Conservation (phyloP, 2,888 invertebrate genomes). For the Poecilus cupreus region DNA sequence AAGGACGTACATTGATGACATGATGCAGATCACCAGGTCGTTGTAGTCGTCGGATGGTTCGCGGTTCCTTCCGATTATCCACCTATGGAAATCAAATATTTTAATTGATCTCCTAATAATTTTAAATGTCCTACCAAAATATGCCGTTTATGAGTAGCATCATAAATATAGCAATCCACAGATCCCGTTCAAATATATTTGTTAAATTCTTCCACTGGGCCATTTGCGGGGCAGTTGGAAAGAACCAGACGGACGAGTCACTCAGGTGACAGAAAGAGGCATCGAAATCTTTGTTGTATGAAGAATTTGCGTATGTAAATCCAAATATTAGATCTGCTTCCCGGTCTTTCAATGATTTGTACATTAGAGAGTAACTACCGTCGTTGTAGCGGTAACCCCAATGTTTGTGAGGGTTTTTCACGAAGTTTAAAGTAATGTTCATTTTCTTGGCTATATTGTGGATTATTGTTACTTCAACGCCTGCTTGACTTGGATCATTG, state of each 20-base stretch:
- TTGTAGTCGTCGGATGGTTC: not conserved
- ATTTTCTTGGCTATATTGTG: slow-evolving; percentile 36
- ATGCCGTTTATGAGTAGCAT: no score
- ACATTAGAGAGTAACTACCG: not conserved
- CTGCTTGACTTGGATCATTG: slow-evolving; percentile 21
- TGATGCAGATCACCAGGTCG: not conserved
- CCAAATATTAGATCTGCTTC: slow-evolving; percentile 23
- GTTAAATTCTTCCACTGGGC: not conserved
- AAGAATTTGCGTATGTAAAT: not conserved
- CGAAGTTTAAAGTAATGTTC: slow-evolving; percentile 25
- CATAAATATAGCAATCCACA: no score
- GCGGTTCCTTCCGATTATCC: not conserved
- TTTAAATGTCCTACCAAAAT: not conserved
- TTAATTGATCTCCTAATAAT: not conserved
- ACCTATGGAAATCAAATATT: not conserved
- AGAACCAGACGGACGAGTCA: slow-evolving; percentile 1
- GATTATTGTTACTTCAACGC: slow-evolving; percentile 51
- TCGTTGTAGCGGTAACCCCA: slow-evolving; percentile 49
- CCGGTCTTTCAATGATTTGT: not conserved
- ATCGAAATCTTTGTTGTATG: not conserved
- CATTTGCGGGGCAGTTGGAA: not conserved
- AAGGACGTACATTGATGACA: not conserved
- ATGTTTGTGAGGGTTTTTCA: slow-evolving; percentile 42
- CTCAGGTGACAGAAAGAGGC: not conserved
- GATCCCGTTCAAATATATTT: no score